Evolutionary conservation across 2,888 invertebrate species (phyloP).

Genomic region (Nymphalis c-album): DNA sequence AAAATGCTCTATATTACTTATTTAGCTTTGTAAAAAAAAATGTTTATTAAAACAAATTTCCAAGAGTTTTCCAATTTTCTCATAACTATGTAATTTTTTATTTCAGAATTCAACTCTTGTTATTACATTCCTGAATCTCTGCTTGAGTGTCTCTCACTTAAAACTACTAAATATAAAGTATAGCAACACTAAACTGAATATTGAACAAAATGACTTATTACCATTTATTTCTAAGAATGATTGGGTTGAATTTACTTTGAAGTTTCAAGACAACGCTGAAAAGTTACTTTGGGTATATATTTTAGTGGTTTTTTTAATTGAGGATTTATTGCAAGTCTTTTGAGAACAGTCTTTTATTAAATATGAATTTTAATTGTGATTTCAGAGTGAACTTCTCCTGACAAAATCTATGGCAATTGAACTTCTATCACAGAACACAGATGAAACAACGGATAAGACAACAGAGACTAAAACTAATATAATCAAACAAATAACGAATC

Average conservation of each 20-base stretch:
- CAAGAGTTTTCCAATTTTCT: too few relatives aligned
- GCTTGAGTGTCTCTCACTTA: conserved; percentile 59
- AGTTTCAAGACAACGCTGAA: conserved; percentile 51
- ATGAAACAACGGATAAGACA: conserved; percentile 40
- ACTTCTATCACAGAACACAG: conserved; percentile 44
- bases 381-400: conserved; percentile 66
- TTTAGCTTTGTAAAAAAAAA: too few relatives aligned
- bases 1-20: too few relatives aligned
- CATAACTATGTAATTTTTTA: neutral
- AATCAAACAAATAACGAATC: conserved; percentile 54
- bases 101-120: conserved; percentile 64
- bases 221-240: conserved; percentile 59
- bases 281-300: conserved; percentile 59
- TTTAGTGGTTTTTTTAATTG: neutral
- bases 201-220: conserved; percentile 51
- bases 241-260: conserved; percentile 57
- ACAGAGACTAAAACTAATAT: conserved; percentile 55
- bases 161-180: conserved; percentile 70
- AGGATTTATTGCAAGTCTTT: neutral
- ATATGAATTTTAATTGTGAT: conserved; percentile 30
- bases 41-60: too few relatives aligned
- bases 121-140: conserved; percentile 59
- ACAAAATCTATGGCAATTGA: conserved; percentile 61
- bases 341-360: neutral
- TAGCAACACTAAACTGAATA: conserved; percentile 58